Base-by-base conservation (phyloP, 2,797 vertebrate genomes). In the Lepilemur septentrionalis region DNA sequence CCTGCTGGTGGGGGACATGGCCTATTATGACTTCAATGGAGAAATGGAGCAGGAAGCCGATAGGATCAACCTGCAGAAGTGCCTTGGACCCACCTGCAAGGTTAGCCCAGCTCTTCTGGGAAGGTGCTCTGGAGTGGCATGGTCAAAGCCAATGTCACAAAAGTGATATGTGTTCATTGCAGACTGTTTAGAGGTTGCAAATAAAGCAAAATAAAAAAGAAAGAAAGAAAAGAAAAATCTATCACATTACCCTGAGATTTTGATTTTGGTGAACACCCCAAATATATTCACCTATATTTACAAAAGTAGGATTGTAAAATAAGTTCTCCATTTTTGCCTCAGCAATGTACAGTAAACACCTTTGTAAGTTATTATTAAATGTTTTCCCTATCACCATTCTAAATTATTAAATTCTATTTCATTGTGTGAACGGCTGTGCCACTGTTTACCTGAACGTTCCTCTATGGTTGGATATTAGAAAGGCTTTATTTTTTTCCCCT, bases 71-170 rank as follows among this genome's bases (percentile, higher is more conserved):
- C 98, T 99, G 95, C 99, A 99, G 98, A 99, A 99, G 98, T 99
- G 99, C 96, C 99, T 99, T 4, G 99, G 99, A 22, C 99, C 99
- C 15, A 99, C 99, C 69, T 99, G 99, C 98, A 99, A 99, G 99
- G 99, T 99, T 96, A 98, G 81, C 46, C 65, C 57, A n/a, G 63
- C 52, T 76, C 15, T 80, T 85, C 76, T 14, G 13, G 69, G 84
- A 80, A 48, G 59, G 25, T 22, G 9, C 65, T 75, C 22, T 43
- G 30, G 38, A 79, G 15, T 25, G 61, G 65, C 55, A 4, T 38
- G 84, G 59, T 57, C 23, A 57, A 67, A 69, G 14, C 17, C 8
- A 3, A 28, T 0, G 20, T 81, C 38, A 32, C 61, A 65, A n/a
- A 55, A 50, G 48, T 50, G 72, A 80, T 25, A 52, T 17, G 2